These are phyloP conservation scores for Aporophyla lueneburgensis DNA, from an alignment of 2,888 invertebrate species.

Conservation along the genomic window DNA sequence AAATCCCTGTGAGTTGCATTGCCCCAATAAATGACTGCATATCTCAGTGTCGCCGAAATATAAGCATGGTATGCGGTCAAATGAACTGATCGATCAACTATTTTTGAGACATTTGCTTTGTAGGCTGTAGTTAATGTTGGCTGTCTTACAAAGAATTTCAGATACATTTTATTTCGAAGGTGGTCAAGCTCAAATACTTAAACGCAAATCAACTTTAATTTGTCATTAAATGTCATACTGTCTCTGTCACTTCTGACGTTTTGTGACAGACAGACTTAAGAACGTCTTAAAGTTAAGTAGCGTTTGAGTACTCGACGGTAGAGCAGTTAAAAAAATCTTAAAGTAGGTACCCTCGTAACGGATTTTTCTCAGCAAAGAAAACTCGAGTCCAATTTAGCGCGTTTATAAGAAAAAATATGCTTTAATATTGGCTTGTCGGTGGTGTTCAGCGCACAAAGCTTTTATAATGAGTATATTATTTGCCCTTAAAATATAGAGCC, in stretches of 20 bases:
- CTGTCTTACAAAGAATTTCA: neutral
- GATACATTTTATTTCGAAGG: neutral
- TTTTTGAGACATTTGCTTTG: neutral
- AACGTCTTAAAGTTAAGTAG: neutral
- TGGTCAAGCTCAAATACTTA: neutral
- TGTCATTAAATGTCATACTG: neutral
- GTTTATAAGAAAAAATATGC: constrained; percentile 12
- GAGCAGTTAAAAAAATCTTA: constrained; percentile 15
- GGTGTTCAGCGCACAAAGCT: constrained; percentile 8
- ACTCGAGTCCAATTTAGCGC: constrained; percentile 11
- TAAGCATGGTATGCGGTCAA: no score
- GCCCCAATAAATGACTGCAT: no score
- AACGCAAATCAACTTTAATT: neutral
- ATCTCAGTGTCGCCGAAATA: no score
- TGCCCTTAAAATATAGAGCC: neutral
- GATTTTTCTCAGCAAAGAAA: constrained; percentile 8
- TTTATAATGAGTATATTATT: constrained; percentile 15
- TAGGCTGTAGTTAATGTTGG: no score
- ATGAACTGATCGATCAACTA: no score
- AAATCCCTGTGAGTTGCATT: no score
- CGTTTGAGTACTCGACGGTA: neutral
- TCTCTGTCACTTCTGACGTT: neutral
- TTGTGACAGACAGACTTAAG: constrained; percentile 4
- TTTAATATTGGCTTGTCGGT: constrained; percentile 17
- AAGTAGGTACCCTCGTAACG: neutral